Evolutionary conservation across 1,140 invertebrate species (phyloP), one percentile per base, ranked within the genome.

Genomic region (Spodoptera frugiperda): DNA sequence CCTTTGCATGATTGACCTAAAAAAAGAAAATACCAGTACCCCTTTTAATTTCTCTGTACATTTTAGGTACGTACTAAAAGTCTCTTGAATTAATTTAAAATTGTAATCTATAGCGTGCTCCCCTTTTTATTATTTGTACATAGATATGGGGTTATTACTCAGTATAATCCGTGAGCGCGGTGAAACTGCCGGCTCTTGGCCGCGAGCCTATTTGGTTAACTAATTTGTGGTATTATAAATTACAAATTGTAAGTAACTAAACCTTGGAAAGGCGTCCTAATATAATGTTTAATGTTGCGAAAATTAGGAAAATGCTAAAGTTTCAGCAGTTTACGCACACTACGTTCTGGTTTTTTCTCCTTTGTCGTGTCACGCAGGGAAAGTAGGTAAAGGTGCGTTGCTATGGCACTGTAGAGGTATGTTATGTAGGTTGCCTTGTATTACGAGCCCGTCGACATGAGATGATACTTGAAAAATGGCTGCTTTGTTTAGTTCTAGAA

Each of bases 181-280:
- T 33, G 8, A 68, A 65, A 68, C 51, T 30, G 21, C 65, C 14
- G 65, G 65, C 21, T 48, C 44, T 68, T 68, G 65, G 65, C 65
- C 48, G 48, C 48, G 19, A 44, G 65, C 65, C 65, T 68, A 68
- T 68, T 68, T 68, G 65, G 65, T 68, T 68, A 51, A 68, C 65
- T 68, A 68, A 68, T 68, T 68, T 68, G 65, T 25, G 65, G 65
- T 68, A 33, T 51, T 53, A 68, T 68, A 68, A 39, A 68, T 68
- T 68, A 68, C 65, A 53, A 68, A 68, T 48, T 68, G 65, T 68
- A 68, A 49, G 33, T 68, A 15, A 49, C 21, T 68, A 68, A 68
- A 68, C 65, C 65, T 68, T 68, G 19, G 21, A 68, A 51, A 68
- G 30, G 65, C 48, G 48, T 21, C 65, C 46, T 51, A 68, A 68